Base-by-base conservation (phyloP, 2,797 vertebrate genomes). In the Intellagama lesueurii region DNA sequence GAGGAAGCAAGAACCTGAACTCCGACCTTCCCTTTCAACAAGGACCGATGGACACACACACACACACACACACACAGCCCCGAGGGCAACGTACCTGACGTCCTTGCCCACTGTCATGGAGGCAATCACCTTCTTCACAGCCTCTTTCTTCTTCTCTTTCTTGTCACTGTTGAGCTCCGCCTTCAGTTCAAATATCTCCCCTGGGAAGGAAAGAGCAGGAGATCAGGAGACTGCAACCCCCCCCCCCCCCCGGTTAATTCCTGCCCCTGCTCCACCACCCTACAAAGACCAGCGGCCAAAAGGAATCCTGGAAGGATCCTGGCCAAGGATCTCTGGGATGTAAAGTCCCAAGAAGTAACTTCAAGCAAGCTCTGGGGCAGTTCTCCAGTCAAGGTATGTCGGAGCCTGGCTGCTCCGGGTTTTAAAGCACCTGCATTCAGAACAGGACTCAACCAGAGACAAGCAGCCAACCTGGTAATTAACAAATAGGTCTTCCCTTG, bases 91-190 rank as follows among this genome's bases (percentile, higher is more conserved):
- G 89, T 93, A 99, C 99, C 99, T 99, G 95, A 99, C 99, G n/a
- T 99, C 99, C 92, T 99, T 99, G 91, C 99, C 99, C 0, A 99
- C 99, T 0, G 99, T 99, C 99, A 99, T 99, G 19, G 99, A 99
- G 0, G 99, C 99, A 0, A 99, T 99, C 95, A 99, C 99, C 96
- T 99, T 99, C 97, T 99, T 99, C 93, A 99, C 99, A 0, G 99
- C 99, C 94, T 99, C 99, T 93, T 99, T 99, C 96, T 99, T 99
- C 97, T 99, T 99, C 96, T 99, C 99, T 92, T 99, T 99, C 96
- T 99, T 99, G 96, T 99, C 99, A 1, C 99, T 99, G 97, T 99
- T 99, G 69, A 99, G 97, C 94, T 99, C 99, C 0, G 99, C 99
- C 95, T 99, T 99, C 94, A 99, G 97, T 96, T 99, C 98, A 94